Percentiles rank a stretch among this genome's conserved stretches.
phyloP scores from a whole-genome alignment of 1,140 invertebrate species.

The Dysdera silvatica region DNA sequence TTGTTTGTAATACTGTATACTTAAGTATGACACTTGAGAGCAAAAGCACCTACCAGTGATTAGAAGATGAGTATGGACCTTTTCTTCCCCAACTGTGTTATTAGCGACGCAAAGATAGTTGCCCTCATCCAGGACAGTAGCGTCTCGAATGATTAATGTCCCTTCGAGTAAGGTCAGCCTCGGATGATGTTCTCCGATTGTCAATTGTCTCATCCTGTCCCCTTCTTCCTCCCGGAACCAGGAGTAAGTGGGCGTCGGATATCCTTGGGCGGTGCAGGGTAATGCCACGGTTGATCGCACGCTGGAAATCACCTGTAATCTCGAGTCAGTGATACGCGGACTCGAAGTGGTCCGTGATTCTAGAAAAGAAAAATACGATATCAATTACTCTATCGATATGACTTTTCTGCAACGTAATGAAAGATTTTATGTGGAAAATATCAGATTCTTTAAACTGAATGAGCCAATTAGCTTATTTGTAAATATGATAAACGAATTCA shows the following conservation, averaged over 20 bases:
- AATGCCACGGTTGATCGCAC: constrained; percentile 39
- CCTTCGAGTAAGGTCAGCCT: constrained; percentile 26
- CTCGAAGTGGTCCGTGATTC: constrained; percentile 14
- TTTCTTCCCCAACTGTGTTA: constrained; percentile 32
- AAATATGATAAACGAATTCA: too few relatives aligned
- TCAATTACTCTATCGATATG: background rate
- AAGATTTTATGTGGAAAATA: too few relatives aligned
- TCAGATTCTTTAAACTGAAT: too few relatives aligned
- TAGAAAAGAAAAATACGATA: background rate
- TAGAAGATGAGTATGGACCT: constrained; percentile 25
- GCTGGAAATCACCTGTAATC: constrained; percentile 33
- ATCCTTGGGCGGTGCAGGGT: constrained; percentile 43
- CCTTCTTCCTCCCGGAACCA: constrained; percentile 34
- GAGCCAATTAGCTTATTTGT: too few relatives aligned
- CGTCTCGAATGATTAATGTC: constrained; percentile 29
- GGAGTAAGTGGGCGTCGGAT: constrained; percentile 33
- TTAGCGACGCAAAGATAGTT: constrained; percentile 31
- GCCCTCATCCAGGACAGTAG: constrained; percentile 26
- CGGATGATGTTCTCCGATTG: background rate
- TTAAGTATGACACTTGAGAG: too few relatives aligned
- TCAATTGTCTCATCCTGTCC: too few relatives aligned
- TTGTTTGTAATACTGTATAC: too few relatives aligned
- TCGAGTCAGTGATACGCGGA: constrained; percentile 30
- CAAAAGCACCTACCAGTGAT: constrained; percentile 32
- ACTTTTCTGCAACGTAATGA: too few relatives aligned